Evolutionary conservation across 2,888 invertebrate species (phyloP).

Genomic region (Leistus spinibarbis): DNA sequence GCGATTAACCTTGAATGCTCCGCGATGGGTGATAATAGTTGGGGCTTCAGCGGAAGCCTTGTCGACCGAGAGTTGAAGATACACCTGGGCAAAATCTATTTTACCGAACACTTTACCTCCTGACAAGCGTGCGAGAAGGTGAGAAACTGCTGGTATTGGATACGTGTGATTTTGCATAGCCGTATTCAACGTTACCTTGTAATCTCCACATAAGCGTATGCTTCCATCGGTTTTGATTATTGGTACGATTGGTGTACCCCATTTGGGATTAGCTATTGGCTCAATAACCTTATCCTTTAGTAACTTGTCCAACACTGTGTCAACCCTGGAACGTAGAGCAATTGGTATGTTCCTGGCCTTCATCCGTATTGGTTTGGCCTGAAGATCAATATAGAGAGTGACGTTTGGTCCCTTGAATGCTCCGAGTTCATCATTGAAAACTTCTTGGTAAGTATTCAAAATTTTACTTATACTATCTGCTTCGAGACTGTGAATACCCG

Average conservation of each 20-base stretch:
- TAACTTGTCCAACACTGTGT: constrained; percentile 43
- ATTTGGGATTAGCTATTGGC: constrained; percentile 43
- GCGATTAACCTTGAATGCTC: constrained; percentile 42
- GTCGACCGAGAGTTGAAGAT: constrained; percentile 46
- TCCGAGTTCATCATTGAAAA: constrained; percentile 28
- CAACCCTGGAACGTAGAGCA: constrained; percentile 43
- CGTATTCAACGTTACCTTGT: constrained; percentile 47
- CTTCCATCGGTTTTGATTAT: constrained; percentile 48
- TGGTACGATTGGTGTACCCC: constrained; percentile 50
- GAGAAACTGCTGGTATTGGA: constrained; percentile 43
- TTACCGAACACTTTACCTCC: constrained; percentile 47
- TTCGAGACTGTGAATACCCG: too few relatives aligned
- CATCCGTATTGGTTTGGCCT: constrained; percentile 42
- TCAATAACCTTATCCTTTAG: constrained; percentile 42
- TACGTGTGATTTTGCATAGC: constrained; percentile 42
- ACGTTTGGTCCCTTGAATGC: constrained; percentile 28
- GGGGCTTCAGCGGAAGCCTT: constrained; percentile 44
- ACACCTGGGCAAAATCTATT: constrained; percentile 49
- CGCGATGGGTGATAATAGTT: constrained; percentile 47
- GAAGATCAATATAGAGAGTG: not conserved
- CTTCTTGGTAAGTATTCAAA: not conserved
- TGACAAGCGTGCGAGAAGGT: constrained; percentile 42
- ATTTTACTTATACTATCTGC: too few relatives aligned
- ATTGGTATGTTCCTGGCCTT: constrained; percentile 46
- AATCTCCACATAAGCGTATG: constrained; percentile 50